Evolutionary conservation across 2,113 vertebrate genomes (phyloP).

Genomic region (Apteryx owenii): DNA sequence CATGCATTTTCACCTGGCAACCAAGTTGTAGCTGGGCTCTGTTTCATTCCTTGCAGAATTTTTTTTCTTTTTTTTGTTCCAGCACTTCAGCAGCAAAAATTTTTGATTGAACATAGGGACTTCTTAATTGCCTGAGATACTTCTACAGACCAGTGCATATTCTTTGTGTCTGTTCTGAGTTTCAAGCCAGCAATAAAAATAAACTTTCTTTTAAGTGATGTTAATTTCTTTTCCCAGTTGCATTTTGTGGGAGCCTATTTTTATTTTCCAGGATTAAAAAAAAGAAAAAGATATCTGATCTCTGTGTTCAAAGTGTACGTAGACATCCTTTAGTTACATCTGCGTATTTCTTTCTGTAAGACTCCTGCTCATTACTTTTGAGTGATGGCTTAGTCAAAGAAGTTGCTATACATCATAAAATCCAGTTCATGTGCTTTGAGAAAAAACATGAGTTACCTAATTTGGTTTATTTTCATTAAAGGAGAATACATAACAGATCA

Average conservation of each 20-base stretch:
- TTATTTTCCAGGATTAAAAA: slow-evolving; percentile 66
- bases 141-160: slow-evolving; percentile 63
- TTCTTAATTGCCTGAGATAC: slow-evolving; percentile 67
- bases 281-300: slow-evolving; percentile 36
- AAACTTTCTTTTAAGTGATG: slow-evolving; percentile 71
- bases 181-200: slow-evolving; percentile 64
- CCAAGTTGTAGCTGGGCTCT: slow-evolving; percentile 73
- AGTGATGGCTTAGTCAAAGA: slow-evolving; percentile 75
- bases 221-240: slow-evolving; percentile 67
- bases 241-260: slow-evolving; percentile 67
- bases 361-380: slow-evolving; percentile 71
- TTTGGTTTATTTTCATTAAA: slow-evolving; percentile 78
- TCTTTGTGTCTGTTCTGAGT: slow-evolving; percentile 51
- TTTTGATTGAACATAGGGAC: slow-evolving; percentile 44
- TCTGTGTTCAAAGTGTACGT: slow-evolving; percentile 66
- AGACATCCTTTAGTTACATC: slow-evolving; percentile 71
- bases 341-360: slow-evolving; percentile 66
- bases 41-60: slow-evolving; percentile 68
- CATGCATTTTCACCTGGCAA: slow-evolving; percentile 74
- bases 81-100: slow-evolving; percentile 74
- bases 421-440: slow-evolving; percentile 75
- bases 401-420: slow-evolving; percentile 77
- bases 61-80: slow-evolving; percentile 71
- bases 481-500: slow-evolving; percentile 69
- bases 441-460: slow-evolving; percentile 75